Conservation (phyloP, 2,113 vertebrate genomes). For the Upupa epops region DNA sequence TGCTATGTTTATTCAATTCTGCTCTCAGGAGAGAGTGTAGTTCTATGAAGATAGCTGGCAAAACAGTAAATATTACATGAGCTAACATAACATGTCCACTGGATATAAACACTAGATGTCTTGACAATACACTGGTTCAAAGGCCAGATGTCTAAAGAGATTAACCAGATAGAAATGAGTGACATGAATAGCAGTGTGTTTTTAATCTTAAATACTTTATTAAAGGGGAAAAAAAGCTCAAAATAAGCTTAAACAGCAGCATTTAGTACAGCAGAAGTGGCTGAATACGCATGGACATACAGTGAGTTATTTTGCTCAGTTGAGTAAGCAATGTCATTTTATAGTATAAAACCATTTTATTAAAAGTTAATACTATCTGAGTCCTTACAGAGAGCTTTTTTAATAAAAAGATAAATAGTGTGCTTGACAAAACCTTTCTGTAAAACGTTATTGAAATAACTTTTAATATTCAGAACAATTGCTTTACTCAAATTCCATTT, state of each 20-base stretch:
- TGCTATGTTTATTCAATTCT: not conserved
- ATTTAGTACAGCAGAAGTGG: not conserved
- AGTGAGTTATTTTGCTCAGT: not conserved
- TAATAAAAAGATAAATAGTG: not conserved
- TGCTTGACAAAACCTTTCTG: not conserved
- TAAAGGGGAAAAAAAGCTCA: not conserved
- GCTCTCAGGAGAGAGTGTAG: not conserved
- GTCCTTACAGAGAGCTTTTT: not conserved
- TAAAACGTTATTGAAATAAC: not conserved
- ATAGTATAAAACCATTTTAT: not conserved
- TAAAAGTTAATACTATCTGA: not conserved
- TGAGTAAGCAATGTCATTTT: not conserved
- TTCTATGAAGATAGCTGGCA: not conserved
- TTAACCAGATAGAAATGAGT: not conserved
- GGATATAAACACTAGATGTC: slow-evolving; percentile 18
- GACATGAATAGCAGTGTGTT: not conserved
- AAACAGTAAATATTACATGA: slow-evolving; percentile 30
- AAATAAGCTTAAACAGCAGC: not conserved
- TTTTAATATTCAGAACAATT: not conserved
- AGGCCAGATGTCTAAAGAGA: slow-evolving; percentile 29
- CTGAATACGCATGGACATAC: not conserved
- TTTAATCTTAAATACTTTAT: slow-evolving; percentile 1
- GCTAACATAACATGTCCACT: slow-evolving; percentile 3
- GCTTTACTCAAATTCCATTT: not conserved
- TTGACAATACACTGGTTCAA: slow-evolving; percentile 26